phyloP scores from a whole-genome alignment of 1,140 invertebrate genomes.

The Liolophura sinensis region DNA sequence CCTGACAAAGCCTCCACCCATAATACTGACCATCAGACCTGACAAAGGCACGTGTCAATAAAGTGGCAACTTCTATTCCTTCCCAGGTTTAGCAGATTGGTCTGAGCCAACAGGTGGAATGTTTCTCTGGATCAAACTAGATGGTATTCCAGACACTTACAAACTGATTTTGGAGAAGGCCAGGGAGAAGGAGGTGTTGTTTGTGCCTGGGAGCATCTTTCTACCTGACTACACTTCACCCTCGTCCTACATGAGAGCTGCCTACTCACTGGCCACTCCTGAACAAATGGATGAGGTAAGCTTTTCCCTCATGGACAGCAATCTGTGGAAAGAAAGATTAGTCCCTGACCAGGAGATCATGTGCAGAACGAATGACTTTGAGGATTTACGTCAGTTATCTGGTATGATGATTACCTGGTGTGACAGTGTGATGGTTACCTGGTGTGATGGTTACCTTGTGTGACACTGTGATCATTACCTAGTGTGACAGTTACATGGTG shows the following conservation, averaged over 20 bases:
- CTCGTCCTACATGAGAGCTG: slow-evolving; percentile 70
- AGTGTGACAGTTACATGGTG: no score
- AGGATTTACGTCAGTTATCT: no score
- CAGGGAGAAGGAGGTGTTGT: slow-evolving; percentile 59
- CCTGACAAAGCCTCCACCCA: no score
- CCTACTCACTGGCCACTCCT: slow-evolving; percentile 68
- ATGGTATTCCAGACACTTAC: slow-evolving; percentile 70
- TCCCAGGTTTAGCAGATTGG: slow-evolving; percentile 70
- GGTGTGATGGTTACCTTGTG: no score
- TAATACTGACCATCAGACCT: no score
- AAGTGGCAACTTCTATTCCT: neutral
- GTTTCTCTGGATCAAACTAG: slow-evolving; percentile 77
- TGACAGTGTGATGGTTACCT: no score
- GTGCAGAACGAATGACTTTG: no score
- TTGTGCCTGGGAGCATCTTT: slow-evolving; percentile 74
- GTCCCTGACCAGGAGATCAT: no score
- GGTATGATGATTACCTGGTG: no score
- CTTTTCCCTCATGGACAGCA: no score
- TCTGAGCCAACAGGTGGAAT: slow-evolving; percentile 71
- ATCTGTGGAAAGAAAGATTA: no score
- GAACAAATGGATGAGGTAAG: slow-evolving; percentile 69
- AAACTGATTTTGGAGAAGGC: slow-evolving; percentile 72
- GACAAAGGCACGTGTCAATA: neutral
- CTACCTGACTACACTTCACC: slow-evolving; percentile 64
- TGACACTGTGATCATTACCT: no score